Evolutionary conservation across 2,797 vertebrate genomes (phyloP), one percentile per base, ranked within the genome.

Genomic region (Gambelia wislizenii): DNA sequence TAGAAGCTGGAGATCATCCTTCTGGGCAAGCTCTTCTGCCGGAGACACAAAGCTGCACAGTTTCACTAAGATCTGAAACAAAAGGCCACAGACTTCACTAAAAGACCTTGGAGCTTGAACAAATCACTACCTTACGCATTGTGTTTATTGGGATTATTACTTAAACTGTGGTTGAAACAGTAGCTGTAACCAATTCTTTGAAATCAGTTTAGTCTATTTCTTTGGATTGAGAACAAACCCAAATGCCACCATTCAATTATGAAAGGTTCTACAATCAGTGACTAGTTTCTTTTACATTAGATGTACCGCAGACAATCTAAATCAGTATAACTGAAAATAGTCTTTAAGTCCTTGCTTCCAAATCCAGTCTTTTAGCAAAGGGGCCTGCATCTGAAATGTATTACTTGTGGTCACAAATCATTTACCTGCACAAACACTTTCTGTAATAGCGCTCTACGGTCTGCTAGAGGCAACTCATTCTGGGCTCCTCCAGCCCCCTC

Each of bases 1-100:
- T 4, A 99, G 96, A 92, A 99, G 98, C 97, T 99, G 99, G n/a
- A 99, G 98, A 96, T 99, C 99, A 59, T 99, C 99, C 91, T 99
- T 99, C 80, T 99, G 99, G 70, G 99, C 99, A 96, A 99, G 96
- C 92, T 99, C 99, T 96, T 99, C 99, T 0, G 99, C 98, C 2
- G 99, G 99, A 77, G 99, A 99, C 94, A 99, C 98, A 59, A 98
- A 99, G 94, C 98, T 98, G 96, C 99, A 99, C 93, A 99, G 96
- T 94, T 99, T 99, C 93, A 99, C 99, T 92, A 99, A 96, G 95
- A 99, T 99, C 99, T 99, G 92, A 84, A 96, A 92, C 0, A 91
- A 13, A 6, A 91, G 91, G 16, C 30, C 59, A 89, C 88, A 56
- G 64, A 86, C 36, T 78, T 6, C 83, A 39, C 22, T n/a, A 76